Conservation (phyloP, 1,140 invertebrate genomes). For the Magallana angulata region DNA sequence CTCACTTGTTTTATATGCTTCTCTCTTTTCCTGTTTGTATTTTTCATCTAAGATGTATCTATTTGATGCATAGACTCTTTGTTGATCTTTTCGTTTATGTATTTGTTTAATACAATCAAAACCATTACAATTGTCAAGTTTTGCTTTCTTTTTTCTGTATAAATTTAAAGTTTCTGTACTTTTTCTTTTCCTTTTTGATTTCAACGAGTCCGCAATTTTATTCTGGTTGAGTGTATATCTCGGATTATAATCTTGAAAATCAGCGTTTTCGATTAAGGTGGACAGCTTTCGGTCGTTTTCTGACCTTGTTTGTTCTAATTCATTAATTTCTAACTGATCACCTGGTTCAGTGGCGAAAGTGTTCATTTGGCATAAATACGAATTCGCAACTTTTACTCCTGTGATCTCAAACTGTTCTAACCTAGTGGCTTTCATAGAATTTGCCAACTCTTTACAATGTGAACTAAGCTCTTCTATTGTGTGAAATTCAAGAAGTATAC, state of each 20-base stretch:
- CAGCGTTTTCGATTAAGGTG: no score
- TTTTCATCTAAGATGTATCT: not conserved
- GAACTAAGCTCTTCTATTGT: not conserved
- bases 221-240: no score
- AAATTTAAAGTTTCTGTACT: not conserved
- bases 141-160: not conserved
- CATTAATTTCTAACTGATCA: not conserved
- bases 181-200: not conserved
- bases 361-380: not conserved
- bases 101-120: not conserved
- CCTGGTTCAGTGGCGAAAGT: not conserved
- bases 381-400: not conserved
- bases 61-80: not conserved
- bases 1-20: not conserved
- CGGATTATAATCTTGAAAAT: not conserved
- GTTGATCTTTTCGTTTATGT: not conserved
- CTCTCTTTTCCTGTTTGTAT: not conserved
- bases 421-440: not conserved
- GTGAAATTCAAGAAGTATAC: not conserved
- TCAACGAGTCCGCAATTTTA: not conserved
- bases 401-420: conserved; percentile 34
- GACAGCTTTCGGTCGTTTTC: not conserved
- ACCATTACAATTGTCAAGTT: not conserved
- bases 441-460: not conserved
- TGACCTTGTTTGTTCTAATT: not conserved